Evolutionary conservation across 2,113 vertebrate genomes (phyloP), one percentile per base, ranked within the genome.

Genomic region (Cynopterus brachyotis): DNA sequence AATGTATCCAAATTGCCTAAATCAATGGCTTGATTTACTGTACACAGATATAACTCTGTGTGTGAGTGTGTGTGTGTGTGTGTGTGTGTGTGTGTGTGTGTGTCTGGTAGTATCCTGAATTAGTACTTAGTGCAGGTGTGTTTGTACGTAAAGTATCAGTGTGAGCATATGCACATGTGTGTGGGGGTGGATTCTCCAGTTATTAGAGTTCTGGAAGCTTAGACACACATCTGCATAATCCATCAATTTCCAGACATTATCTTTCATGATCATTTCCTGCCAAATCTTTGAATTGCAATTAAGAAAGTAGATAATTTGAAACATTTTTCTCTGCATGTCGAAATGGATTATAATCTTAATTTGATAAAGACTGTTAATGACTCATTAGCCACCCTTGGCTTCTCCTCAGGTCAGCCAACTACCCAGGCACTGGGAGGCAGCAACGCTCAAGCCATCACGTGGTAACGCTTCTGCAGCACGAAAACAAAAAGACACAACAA

Each of bases 271-370:
- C 96, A 96, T 98, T 98, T 96, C 93, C 97, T 98, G 97, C 96
- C 97, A 98, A 96, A 96, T 96, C 96, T 96, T 94, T 55, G 87
- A 97, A 96, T 96, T 97, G 88, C 97, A 97, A 97, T 98, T 97
- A 98, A 98, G 94, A 97, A 97, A 96, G 94, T 82, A 89, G 95
- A 97, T 96, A 98, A 97, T 97, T 97, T 98, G 97, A 98, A 97
- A 84, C 97, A 95, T 98, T 97, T 97, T 94, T 89, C 82, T 92
- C 82, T 80, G 89, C 95, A 96, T 89, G 91, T 96, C 85, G 96
- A 97, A 96, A 96, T 96, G 96, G 97, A 98, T 98, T 98, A 98
- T 97, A 98, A 98, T 97, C 97, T 97, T 98, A 98, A 98, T 98
- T 98, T 97, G 95, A 97, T 97, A 97, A 98, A 98, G 96, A 96